Base-by-base conservation (phyloP, 2,888 invertebrate species). In the Callimorpha dominula region DNA sequence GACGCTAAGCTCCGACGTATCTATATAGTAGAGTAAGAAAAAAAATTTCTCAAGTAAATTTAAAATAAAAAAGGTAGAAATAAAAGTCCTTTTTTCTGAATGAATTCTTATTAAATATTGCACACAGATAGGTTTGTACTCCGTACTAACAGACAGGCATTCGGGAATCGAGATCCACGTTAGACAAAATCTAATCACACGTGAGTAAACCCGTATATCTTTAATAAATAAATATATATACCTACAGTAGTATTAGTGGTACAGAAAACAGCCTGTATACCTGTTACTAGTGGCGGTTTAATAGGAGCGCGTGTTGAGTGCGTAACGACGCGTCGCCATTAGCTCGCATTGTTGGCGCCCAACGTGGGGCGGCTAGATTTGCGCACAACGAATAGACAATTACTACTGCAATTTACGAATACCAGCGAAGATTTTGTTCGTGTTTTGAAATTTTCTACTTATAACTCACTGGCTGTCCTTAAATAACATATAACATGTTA, bases 341-440 rank as follows among this genome's bases (percentile, higher is more conserved):
- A 94, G 92, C 81, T 73, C 82, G 76, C 85, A 92, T 94, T 94
- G 94, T 94, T 90, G 91, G 91, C 91, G 90, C 92, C 91, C 92
- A 87, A 85, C 90, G 86, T 87, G 90, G 89, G 87, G 84, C 85
- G 57, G 57, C 63, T 20, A 68, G 62, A 64, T 40, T 65, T 20
- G 65, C 54, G 40, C 65, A 7, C 57, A 3, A 49, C 60, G 60
- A 42, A 81, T 78, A 75, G 74, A 76, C 74, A 72, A 79, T 79
- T 72, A 72, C 68, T 43, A 31, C 60, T 60, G 54, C 65, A 46
- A 40, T 67, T 54, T 5, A 54, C 17, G n/a, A 66, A 52, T 52
- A 12, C 11, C 50, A 17, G 3, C 6, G 9, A 67, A 54, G n/a
- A 40, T 42, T 54, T 42, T n/a, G n/a, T 50, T 65, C 17, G 65